Conservation (phyloP, 2,113 vertebrate genomes). For the Bubo scandiacus region DNA sequence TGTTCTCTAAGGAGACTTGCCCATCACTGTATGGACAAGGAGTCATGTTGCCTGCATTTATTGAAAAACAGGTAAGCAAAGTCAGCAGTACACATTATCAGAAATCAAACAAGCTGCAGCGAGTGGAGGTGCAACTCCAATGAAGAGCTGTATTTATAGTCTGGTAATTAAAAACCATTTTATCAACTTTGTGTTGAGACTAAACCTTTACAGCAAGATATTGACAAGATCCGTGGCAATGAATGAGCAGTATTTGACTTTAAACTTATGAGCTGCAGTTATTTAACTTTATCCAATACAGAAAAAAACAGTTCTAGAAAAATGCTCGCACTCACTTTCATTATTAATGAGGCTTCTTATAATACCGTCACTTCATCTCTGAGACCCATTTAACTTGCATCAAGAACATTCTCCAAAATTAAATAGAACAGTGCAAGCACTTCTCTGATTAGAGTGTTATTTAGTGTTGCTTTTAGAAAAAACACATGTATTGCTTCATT, state of each 20-base stretch:
- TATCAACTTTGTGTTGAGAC: conserved; percentile 80
- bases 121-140: conserved; percentile 71
- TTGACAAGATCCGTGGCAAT: conserved; percentile 79
- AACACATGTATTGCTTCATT: background rate
- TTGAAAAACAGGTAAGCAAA: conserved; percentile 83
- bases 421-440: conserved; percentile 7
- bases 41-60: conserved; percentile 69
- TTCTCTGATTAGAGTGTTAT: conserved; percentile 60
- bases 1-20: conserved; percentile 80
- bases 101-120: conserved; percentile 88
- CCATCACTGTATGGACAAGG: conserved; percentile 67
- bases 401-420: conserved; percentile 49
- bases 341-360: conserved; percentile 69
- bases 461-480: conserved; percentile 55
- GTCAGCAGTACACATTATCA: conserved; percentile 95
- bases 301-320: conserved; percentile 59
- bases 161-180: conserved; percentile 98
- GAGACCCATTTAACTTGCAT: conserved; percentile 47
- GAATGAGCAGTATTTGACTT: conserved; percentile 85
- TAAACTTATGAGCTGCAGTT: conserved; percentile 84
- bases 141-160: conserved; percentile 85
- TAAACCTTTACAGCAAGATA: conserved; percentile 78
- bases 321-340: conserved; percentile 65
- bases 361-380: conserved; percentile 24
- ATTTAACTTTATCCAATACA: conserved; percentile 76